Base-by-base conservation (phyloP, 1,140 invertebrate species). In the Kradibia gibbosae region DNA sequence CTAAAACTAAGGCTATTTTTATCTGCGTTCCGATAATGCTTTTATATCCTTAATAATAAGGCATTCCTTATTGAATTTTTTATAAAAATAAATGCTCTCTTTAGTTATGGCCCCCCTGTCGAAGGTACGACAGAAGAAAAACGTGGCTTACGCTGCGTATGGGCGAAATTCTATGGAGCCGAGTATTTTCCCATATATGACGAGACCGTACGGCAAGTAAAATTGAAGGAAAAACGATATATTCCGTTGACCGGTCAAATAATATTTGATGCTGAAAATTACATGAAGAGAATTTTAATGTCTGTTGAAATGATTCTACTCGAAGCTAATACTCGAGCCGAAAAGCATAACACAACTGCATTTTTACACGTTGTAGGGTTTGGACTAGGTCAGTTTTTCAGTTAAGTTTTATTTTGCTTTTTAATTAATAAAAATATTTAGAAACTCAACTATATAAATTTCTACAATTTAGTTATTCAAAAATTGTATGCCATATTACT, bases 291-390 rank as follows among this genome's bases (percentile, higher is more conserved):
- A 48, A 88, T 87, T 0, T 79, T 90, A 8, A 83, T 92, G 22
- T 87, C 91, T 0, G 90, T 91, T 13, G 91, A 92, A 53, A 91
- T 89, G 62, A 86, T 92, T 71, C 80, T 92, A 2, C 84, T 91
- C 20, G 91, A 92, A 60, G 91, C 91, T 0, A 91, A 91, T 53
- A 86, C 83, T 10, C 84, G 91, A 15, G 91, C 91, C 1, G 90
- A 88, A 67, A 89, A 89, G 36, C 87, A 89, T 77, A 89, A 89
- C 22, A 91, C 88, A 0, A 91, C 87, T 25, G 91, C 91, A 7
- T 92, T 91, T 81, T 62, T 92, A 2, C 91, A 92, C 83, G 89
- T 92, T 17, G 89, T 92, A 11, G 91, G 91, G 28, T 88, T 92
- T 60, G 91, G 91, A 17, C 83, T 92, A 28, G 91, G 91, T 84